A percentile compares a stretch with the other conserved stretches of the same genome.
phyloP scores from a whole-genome alignment of 1,140 invertebrate genomes.

The Zaprionus nigranus region DNA sequence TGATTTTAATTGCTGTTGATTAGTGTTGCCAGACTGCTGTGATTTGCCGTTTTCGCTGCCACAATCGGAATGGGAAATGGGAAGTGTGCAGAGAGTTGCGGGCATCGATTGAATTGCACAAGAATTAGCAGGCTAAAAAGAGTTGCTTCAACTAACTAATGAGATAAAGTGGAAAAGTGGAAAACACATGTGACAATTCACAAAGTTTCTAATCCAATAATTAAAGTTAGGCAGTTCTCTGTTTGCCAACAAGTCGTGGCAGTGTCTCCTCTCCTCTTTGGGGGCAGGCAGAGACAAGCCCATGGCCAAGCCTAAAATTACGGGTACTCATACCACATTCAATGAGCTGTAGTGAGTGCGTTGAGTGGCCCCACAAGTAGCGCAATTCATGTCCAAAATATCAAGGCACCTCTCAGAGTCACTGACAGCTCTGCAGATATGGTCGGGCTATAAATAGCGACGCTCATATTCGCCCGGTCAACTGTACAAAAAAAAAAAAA shows the following conservation, averaged over 20 bases:
- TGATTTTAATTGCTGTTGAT: slow-evolving; percentile 80
- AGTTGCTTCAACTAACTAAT: slow-evolving; percentile 6
- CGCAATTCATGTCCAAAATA: slow-evolving; percentile 42
- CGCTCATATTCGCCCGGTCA: background rate
- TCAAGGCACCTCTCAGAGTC: slow-evolving; percentile 34
- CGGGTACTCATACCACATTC: slow-evolving; percentile 14
- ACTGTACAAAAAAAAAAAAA: background rate
- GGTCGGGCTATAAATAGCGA: slow-evolving; percentile 31
- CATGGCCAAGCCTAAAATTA: slow-evolving; percentile 18
- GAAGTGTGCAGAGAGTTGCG: slow-evolving; percentile 27
- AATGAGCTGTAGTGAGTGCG: slow-evolving; percentile 2
- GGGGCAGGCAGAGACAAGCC: background rate
- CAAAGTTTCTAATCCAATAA: background rate
- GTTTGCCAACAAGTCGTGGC: background rate
- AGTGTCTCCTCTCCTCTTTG: background rate
- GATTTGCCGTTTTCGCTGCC: slow-evolving; percentile 10
- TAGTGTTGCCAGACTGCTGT: slow-evolving; percentile 48
- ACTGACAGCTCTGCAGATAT: slow-evolving; percentile 11
- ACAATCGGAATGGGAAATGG: slow-evolving; percentile 26
- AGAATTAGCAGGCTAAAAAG: slow-evolving; percentile 17
- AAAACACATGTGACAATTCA: background rate
- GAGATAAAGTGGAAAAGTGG: slow-evolving; percentile 1
- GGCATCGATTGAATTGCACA: slow-evolving; percentile 1
- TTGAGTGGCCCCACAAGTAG: slow-evolving; percentile 42
- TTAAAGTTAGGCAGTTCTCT: background rate